Percentiles rank a stretch among this genome's conserved stretches.
phyloP scores from a whole-genome alignment of 2,888 invertebrate species.

The Crossocerus cetratus region DNA sequence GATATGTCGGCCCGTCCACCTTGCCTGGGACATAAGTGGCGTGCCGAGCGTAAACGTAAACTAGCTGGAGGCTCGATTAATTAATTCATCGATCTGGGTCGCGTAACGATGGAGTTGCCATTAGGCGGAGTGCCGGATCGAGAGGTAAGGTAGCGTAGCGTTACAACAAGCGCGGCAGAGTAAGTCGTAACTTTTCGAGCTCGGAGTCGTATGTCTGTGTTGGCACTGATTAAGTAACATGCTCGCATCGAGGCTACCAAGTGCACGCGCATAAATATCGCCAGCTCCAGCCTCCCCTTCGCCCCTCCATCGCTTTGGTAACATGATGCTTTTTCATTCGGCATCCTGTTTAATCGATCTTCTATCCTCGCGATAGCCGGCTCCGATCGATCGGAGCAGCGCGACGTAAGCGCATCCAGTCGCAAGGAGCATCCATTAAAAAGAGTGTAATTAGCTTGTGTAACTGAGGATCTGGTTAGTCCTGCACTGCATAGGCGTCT shows the following conservation, averaged over 20 bases:
- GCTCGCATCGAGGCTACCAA: neutral
- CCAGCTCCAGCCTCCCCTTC: neutral
- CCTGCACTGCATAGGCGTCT: neutral
- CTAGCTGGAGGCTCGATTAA: no score
- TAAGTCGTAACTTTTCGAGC: slow-evolving; percentile 1
- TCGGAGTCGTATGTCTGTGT: neutral
- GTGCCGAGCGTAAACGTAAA: no score
- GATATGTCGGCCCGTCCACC: no score
- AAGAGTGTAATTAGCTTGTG: slow-evolving; percentile 27
- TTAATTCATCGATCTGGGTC: no score
- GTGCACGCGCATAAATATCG: slow-evolving; percentile 18
- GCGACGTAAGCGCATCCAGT: slow-evolving; percentile 11
- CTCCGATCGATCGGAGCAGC: neutral
- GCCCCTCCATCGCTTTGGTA: no score
- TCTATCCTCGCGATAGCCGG: neutral
- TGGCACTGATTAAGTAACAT: slow-evolving; percentile 21
- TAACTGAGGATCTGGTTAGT: neutral
- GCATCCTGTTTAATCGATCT: neutral
- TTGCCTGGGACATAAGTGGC: no score
- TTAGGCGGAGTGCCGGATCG: no score
- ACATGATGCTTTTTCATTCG: slow-evolving; percentile 14
- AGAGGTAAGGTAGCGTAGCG: no score
- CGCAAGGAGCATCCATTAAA: slow-evolving; percentile 45
- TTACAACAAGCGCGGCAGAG: no score
- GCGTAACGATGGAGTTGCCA: no score